Evolutionary conservation across 2,888 invertebrate genomes (phyloP).

Genomic region (Heliconius charithonia): DNA sequence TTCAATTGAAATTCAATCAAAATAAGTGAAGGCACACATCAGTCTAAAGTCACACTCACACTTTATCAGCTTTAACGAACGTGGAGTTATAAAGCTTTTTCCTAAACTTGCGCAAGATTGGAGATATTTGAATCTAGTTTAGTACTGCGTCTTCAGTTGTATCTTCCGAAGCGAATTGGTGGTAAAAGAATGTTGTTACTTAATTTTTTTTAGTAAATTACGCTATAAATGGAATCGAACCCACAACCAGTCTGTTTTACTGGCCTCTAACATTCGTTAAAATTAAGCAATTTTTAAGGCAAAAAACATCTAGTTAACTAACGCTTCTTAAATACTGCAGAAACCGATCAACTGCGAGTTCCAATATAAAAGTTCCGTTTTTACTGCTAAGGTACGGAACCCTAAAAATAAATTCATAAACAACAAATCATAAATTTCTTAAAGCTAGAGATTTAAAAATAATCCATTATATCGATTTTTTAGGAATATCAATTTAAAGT

Average conservation of each 20-base stretch:
- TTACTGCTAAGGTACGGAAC: too few species aligned
- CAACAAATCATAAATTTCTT: slow-evolving; percentile 1
- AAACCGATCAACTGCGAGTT: too few species aligned
- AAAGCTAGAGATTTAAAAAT: background rate
- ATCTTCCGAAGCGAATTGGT: too few species aligned
- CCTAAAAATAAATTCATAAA: background rate
- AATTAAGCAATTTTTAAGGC: too few species aligned
- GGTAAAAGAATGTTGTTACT: too few species aligned
- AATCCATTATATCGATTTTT: background rate
- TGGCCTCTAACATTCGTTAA: too few species aligned
- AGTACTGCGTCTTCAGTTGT: background rate
- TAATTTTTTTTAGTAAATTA: too few species aligned
- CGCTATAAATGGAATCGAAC: too few species aligned
- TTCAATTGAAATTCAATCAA: slow-evolving; percentile 26
- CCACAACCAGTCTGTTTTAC: too few species aligned
- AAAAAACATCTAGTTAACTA: too few species aligned
- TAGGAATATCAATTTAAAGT: slow-evolving; percentile 19
- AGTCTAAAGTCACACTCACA: background rate
- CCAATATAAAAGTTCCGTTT: too few species aligned
- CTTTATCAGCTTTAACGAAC: background rate
- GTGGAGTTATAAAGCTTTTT: background rate
- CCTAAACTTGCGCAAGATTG: slow-evolving; percentile 26
- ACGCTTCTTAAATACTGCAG: too few species aligned
- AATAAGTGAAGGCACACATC: slow-evolving; percentile 14
- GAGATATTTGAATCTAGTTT: slow-evolving; percentile 19